Evolutionary conservation across 1,140 invertebrate genomes (phyloP).

Genomic region (Drosophila hydei): DNA sequence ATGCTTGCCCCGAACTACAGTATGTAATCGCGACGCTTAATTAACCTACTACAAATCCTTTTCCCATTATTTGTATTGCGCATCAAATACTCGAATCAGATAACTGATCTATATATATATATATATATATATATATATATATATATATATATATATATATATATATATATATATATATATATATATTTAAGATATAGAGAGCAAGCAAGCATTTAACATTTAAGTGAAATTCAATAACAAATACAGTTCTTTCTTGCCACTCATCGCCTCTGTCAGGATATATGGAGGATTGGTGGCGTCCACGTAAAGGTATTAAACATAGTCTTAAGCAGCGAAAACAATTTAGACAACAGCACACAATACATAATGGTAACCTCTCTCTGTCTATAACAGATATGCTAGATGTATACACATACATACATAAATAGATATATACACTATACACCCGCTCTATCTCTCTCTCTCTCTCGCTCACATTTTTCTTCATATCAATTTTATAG

Average conservation of each 20-base stretch:
- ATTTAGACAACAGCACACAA: slow-evolving; percentile 40
- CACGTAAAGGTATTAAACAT: slow-evolving; percentile 93
- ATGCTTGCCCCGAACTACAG: slow-evolving; percentile 27
- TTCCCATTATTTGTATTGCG: neutral
- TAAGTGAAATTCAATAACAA: slow-evolving; percentile 84
- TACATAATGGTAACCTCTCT: slow-evolving; percentile 17
- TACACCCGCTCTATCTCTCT: too few species aligned
- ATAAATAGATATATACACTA: neutral
- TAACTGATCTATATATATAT: neutral
- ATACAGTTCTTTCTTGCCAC: slow-evolving; percentile 89
- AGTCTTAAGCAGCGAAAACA: slow-evolving; percentile 70
- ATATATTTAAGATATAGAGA: slow-evolving; percentile 1
- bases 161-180: neutral
- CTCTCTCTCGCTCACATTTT: too few species aligned
- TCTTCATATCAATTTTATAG: neutral
- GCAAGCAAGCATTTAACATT: slow-evolving; percentile 41
- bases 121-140: neutral
- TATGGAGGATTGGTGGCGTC: slow-evolving; percentile 98
- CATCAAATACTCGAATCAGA: neutral
- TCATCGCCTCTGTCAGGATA: slow-evolving; percentile 97
- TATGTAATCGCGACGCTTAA: slow-evolving; percentile 4
- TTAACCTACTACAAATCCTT: neutral
- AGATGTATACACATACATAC: neutral
- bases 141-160: neutral
- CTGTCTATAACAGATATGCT: slow-evolving; percentile 10